Percentiles rank a stretch among this genome's conserved stretches.
Evolutionary conservation across 2,797 vertebrate species (phyloP).

Genomic region (Phrynocephalus guinanensis): DNA sequence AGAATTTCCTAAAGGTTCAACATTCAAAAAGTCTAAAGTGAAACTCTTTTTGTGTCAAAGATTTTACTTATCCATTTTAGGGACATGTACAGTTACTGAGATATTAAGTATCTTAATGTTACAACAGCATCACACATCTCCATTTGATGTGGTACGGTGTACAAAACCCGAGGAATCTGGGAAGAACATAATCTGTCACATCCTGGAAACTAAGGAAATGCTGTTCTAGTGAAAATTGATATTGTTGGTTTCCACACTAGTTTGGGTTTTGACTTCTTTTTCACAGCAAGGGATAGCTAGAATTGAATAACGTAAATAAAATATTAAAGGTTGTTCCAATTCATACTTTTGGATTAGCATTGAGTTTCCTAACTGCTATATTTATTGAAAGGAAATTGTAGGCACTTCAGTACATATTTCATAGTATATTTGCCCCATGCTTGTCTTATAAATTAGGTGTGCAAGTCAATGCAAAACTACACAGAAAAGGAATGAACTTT

Average conservation of each 20-base stretch:
- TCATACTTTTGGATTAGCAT: background rate
- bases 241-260: too few species aligned
- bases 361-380: background rate
- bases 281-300: background rate
- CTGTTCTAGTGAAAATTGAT: too few species aligned
- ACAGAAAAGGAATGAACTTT: background rate
- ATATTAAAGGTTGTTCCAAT: background rate
- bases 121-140: too few species aligned
- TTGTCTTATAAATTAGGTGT: background rate
- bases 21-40: background rate
- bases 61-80: background rate
- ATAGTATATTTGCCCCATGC: background rate
- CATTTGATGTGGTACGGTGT: too few species aligned
- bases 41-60: background rate
- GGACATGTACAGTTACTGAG: too few species aligned
- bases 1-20: background rate
- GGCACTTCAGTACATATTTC: background rate
- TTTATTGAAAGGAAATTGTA: background rate
- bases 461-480: background rate
- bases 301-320: background rate
- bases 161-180: too few species aligned
- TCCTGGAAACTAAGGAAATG: too few species aligned
- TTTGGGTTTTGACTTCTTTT: too few species aligned
- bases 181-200: too few species aligned
- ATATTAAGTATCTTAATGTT: too few species aligned